A percentile compares a stretch with the other conserved stretches of the same genome.
These are phyloP conservation scores for Clarias pachynema DNA, from an alignment of 2,797 vertebrate genomes.

Conservation along the genomic window DNA sequence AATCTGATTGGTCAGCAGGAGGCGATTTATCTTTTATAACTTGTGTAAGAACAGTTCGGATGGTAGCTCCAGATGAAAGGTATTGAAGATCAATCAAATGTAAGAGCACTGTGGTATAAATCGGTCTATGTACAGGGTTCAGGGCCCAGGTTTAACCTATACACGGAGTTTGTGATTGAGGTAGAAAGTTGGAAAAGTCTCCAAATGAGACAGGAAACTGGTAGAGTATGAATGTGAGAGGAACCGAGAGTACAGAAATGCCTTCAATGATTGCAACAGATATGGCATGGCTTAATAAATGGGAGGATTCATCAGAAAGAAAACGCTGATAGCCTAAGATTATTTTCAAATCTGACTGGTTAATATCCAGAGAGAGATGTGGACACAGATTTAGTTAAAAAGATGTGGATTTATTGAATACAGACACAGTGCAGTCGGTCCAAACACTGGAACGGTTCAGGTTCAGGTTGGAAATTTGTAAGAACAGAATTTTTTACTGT, in stretches of 20 bases:
- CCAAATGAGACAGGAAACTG: slow-evolving; percentile 5
- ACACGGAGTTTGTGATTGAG: not conserved
- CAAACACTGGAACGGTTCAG: not conserved
- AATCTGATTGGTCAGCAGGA: not conserved
- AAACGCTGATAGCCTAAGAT: not conserved
- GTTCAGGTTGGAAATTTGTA: not conserved
- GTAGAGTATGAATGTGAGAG: not conserved
- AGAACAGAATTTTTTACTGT: not conserved
- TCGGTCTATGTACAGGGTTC: not conserved
- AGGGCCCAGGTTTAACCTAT: not conserved
- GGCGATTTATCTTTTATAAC: not conserved
- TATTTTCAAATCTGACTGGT: not conserved
- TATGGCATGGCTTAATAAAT: slow-evolving; percentile 6
- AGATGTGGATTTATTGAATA: not conserved
- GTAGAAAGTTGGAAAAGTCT: not conserved
- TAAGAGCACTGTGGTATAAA: not conserved
- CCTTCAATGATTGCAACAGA: not conserved
- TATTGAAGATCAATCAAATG: not conserved
- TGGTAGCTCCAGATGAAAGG: not conserved
- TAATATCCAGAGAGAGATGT: not conserved
- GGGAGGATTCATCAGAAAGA: not conserved
- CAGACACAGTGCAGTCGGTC: not conserved
- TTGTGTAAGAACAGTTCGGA: not conserved
- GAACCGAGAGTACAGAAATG: slow-evolving; percentile 2
- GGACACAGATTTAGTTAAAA: not conserved